Conservation (phyloP, 2,113 vertebrate species). For the Barnardius zonarius region DNA sequence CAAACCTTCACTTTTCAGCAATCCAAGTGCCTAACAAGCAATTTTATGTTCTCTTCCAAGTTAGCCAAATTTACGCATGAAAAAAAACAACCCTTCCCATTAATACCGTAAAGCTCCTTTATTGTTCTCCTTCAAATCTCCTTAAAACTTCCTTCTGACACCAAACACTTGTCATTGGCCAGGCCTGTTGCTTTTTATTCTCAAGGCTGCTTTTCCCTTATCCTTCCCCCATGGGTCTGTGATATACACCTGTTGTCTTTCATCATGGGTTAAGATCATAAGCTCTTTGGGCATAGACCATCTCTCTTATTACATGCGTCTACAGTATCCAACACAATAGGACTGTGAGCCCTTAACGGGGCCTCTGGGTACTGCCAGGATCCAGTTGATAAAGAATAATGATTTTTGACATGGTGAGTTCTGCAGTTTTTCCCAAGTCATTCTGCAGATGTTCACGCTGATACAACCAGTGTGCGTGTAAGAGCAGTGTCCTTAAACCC, state of each 20-base stretch:
- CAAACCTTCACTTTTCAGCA: conserved; percentile 6
- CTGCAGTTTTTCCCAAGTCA: conserved; percentile 61
- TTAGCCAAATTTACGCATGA: conserved; percentile 8
- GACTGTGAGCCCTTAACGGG: conserved; percentile 15
- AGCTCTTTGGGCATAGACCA: conserved; percentile 63
- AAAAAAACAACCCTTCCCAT: neutral
- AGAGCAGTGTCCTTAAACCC: neutral
- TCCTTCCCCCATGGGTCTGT: conserved; percentile 57
- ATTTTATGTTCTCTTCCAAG: conserved; percentile 28
- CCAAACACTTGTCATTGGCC: conserved; percentile 49
- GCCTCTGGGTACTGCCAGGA: conserved; percentile 40
- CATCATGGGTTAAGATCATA: conserved; percentile 70
- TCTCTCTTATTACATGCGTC: conserved; percentile 66
- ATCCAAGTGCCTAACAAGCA: conserved; percentile 4
- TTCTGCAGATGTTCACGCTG: conserved; percentile 57
- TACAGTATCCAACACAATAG: conserved; percentile 48
- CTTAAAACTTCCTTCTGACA: conserved; percentile 64
- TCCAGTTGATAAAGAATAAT: conserved; percentile 64
- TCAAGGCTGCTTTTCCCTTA: conserved; percentile 40
- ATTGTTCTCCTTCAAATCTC: conserved; percentile 63
- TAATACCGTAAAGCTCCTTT: conserved; percentile 40
- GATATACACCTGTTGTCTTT: conserved; percentile 69
- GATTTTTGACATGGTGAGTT: conserved; percentile 64
- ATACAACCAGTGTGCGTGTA: neutral
- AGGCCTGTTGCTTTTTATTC: conserved; percentile 61